A percentile compares a stretch with the other conserved stretches of the same genome.
Evolutionary conservation across 2,888 invertebrate species (phyloP).

Genomic region (Lottia scabra): DNA sequence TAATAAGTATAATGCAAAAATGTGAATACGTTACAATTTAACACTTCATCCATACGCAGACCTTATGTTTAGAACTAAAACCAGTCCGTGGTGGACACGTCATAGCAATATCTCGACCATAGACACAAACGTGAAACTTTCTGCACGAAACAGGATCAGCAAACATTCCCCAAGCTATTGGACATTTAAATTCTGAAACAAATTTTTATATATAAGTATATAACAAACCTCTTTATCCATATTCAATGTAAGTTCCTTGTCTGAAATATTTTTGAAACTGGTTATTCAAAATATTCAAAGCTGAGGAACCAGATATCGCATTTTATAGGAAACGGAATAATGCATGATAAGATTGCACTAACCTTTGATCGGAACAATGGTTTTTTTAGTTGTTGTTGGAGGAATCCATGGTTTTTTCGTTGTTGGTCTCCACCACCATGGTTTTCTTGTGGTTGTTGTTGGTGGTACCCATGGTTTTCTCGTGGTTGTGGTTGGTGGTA

Average conservation of each 20-base stretch:
- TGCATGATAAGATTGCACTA: no score
- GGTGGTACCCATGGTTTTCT: constrained; percentile 12
- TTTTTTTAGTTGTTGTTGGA: not conserved
- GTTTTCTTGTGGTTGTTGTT: constrained; percentile 1
- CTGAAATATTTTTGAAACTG: not conserved
- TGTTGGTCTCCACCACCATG: constrained; percentile 3
- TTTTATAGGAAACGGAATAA: no score
- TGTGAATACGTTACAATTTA: no score
- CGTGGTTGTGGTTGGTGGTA: constrained; percentile 6
- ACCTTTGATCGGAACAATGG: no score
- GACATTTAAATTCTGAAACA: constrained; percentile 11
- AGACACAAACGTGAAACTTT: constrained; percentile 9
- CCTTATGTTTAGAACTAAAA: not conserved
- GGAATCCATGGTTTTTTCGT: not conserved
- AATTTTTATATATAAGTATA: no score
- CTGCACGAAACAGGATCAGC: constrained; percentile 9
- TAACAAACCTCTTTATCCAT: no score
- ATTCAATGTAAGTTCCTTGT: no score
- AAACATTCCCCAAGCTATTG: not conserved
- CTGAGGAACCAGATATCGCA: no score
- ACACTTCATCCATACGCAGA: constrained; percentile 7
- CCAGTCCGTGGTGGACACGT: constrained; percentile 5
- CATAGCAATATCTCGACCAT: not conserved
- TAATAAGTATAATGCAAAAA: no score
- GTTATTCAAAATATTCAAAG: no score